phyloP scores from a whole-genome alignment of 2,888 invertebrate species.

The Dione vanillae region DNA sequence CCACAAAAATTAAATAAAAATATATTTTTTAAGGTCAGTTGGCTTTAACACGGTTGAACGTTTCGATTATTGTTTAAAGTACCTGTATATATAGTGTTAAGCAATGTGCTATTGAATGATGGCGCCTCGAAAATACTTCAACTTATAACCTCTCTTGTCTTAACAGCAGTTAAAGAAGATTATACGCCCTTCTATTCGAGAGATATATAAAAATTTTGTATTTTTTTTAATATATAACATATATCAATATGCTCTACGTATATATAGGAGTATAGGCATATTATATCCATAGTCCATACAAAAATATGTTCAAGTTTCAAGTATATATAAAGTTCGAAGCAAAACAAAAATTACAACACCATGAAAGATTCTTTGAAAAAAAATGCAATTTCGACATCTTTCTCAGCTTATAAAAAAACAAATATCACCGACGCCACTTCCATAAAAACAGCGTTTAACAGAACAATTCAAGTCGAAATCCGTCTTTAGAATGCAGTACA shows the following conservation, averaged over 20 bases:
- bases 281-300: background rate
- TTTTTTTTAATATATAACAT: no score
- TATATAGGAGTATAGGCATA: no score
- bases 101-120: background rate
- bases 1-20: no score
- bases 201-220: background rate
- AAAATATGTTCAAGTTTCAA: no score
- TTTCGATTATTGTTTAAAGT: background rate
- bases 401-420: conserved; percentile 32
- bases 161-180: background rate
- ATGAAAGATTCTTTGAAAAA: conserved; percentile 17
- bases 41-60: background rate
- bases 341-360: conserved; percentile 1
- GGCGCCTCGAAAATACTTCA: conserved; percentile 1
- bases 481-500: conserved; percentile 49
- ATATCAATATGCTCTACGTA: no score
- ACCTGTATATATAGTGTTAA: background rate
- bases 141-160: background rate
- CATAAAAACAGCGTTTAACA: conserved; percentile 52
- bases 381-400: conserved; percentile 26
- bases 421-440: conserved; percentile 41
- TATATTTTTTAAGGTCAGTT: no score
- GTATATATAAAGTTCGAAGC: no score
- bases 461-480: conserved; percentile 44
- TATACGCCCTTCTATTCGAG: background rate